Evolutionary conservation across 2,113 vertebrate species (phyloP), one percentile per base, ranked within the genome.

Genomic region (Platysternon megacephalum): DNA sequence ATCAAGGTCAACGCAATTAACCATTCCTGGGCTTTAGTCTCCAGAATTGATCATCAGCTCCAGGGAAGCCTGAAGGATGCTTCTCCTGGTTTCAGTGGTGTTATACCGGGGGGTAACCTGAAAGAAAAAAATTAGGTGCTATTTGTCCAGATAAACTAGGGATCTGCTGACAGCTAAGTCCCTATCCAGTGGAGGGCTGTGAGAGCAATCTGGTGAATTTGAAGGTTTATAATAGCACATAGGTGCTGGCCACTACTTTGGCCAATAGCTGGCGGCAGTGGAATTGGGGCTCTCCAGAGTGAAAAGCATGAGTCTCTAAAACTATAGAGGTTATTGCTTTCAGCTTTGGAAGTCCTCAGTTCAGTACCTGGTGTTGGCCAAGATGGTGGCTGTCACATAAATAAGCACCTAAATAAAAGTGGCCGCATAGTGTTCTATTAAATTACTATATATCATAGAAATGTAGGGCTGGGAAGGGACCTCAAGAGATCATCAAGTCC

Each of bases 1-100:
- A 22, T 61, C 76, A 92, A 97, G 65, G 84, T 94, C 91, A 94
- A 85, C 84, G 21, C 52, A 88, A 95, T 94, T 86, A 91, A 92
- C 8, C 16, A 87, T 91, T 74, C 52, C 55, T 48, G 53, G 78
- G 26, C 39, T 87, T 12, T 46, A 79, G 42, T 94, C 82, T 42
- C 1, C 3, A 39, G 35, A 82, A 56, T 21, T 68, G 16, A 76
- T 13, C 5, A 93, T 85, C 65, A 82, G 79, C 58, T 85, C 56
- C 49, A 55, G 3, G 1, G 56, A 78, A 93, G 13, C 72, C 94
- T 86, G 52, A 79, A 68, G 84, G 81, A 90, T 21, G 82, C 91
- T 32, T 52, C 51, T 53, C 39, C 32, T 93, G 61, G 48, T 79
- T 85, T 87, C 86, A 87, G 84, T 91, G 55, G 53, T 0, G 1